A percentile compares a stretch with the other conserved stretches of the same genome.
phyloP scores from a whole-genome alignment of 2,888 invertebrate species.

The Vannuccia rotundouncinata region DNA sequence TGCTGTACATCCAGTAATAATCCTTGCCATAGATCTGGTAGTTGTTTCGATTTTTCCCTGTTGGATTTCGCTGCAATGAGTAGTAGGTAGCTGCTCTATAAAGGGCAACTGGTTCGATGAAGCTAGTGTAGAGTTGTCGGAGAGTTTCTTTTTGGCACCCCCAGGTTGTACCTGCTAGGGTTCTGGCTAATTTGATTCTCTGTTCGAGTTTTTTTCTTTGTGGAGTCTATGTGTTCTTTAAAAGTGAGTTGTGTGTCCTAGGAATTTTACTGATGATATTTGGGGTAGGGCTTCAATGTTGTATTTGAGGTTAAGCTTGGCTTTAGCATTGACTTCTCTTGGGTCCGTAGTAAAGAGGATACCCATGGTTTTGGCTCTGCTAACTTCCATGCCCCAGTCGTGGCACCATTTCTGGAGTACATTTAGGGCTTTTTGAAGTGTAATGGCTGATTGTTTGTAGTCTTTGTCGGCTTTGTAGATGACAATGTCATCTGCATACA shows the following conservation, averaged over 20 bases:
- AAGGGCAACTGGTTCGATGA: not conserved
- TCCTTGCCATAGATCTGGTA: not conserved
- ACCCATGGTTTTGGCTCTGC: not conserved
- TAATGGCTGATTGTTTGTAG: not conserved
- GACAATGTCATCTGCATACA: conserved; percentile 3
- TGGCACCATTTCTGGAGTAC: not conserved
- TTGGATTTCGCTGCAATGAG: not conserved
- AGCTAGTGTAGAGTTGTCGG: not conserved
- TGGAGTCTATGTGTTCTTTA: not conserved
- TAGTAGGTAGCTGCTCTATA: not conserved
- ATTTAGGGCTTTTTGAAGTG: not conserved
- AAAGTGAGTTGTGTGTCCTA: not conserved
- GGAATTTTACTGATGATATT: not conserved
- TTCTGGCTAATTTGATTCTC: not conserved
- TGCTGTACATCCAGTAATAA: not conserved
- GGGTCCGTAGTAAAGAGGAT: not conserved
- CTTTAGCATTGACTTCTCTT: not conserved
- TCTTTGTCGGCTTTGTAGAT: not conserved
- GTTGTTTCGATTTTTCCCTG: not conserved
- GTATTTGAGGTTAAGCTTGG: not conserved
- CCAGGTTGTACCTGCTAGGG: not conserved
- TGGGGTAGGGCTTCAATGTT: not conserved
- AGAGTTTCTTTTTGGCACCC: not conserved
- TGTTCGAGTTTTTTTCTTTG: not conserved
- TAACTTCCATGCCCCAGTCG: not conserved